Evolutionary conservation across 2,888 invertebrate species (phyloP).

Genomic region (Scaeva pyrastri): DNA sequence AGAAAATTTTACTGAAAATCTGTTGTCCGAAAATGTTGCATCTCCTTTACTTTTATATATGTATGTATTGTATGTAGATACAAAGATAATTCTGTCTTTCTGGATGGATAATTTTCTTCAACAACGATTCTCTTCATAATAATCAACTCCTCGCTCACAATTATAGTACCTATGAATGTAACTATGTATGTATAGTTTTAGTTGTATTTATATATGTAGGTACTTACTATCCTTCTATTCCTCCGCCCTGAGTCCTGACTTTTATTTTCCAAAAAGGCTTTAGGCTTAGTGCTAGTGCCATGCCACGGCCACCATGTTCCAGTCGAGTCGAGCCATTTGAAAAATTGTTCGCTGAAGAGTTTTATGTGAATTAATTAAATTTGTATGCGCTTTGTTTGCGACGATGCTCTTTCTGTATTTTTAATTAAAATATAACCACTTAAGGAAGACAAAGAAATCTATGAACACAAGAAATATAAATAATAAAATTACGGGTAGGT

Average conservation of each 20-base stretch:
- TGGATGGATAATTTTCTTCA: too few relatives aligned
- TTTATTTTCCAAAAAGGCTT: slow-evolving; percentile 4
- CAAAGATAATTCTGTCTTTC: too few relatives aligned
- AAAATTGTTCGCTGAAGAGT: slow-evolving; percentile 57
- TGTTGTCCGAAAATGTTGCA: too few relatives aligned
- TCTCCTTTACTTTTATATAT: too few relatives aligned
- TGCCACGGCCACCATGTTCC: slow-evolving; percentile 36
- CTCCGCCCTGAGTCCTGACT: background rate
- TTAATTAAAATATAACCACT: slow-evolving; percentile 75
- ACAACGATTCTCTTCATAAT: slow-evolving; percentile 46
- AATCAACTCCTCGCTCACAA: slow-evolving; percentile 41
- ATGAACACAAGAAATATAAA: slow-evolving; percentile 43
- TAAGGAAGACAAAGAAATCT: slow-evolving; percentile 69
- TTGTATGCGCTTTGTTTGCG: slow-evolving; percentile 68
- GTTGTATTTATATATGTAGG: background rate
- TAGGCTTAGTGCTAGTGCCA: slow-evolving; percentile 33
- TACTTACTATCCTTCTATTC: slow-evolving; percentile 7
- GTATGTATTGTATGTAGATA: too few relatives aligned
- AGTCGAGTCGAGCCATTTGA: slow-evolving; percentile 11
- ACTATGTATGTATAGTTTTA: background rate
- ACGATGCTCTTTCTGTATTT: slow-evolving; percentile 70
- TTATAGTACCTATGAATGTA: background rate
- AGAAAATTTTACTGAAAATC: too few relatives aligned
- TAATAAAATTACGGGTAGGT: slow-evolving; percentile 20
- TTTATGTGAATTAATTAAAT: slow-evolving; percentile 71